Conservation (phyloP, 2,113 vertebrate species). For the Heliornis fulica region DNA sequence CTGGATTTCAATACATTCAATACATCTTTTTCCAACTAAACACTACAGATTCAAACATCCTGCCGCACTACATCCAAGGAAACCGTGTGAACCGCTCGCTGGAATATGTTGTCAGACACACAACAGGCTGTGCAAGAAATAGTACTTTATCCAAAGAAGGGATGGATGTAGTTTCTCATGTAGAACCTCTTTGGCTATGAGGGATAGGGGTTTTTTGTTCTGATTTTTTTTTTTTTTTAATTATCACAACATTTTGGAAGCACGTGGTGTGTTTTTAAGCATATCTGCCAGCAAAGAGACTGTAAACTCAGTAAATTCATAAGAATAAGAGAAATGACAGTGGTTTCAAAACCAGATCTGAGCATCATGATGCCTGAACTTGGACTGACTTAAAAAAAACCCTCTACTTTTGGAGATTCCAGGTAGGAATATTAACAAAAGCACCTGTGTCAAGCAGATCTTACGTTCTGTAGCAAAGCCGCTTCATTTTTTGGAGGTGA, state of each 20-base stretch:
- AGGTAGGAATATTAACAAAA: background rate
- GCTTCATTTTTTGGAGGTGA: background rate
- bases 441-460: background rate
- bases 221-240: background rate
- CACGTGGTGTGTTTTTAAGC: conserved; percentile 27
- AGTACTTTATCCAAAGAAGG: background rate
- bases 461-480: background rate
- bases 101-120: conserved; percentile 46
- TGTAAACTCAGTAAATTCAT: background rate
- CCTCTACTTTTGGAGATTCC: background rate
- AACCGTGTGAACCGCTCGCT: background rate
- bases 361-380: background rate
- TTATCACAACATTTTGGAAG: conserved; percentile 59
- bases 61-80: background rate
- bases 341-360: background rate
- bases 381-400: background rate
- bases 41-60: background rate
- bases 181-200: conserved; percentile 23
- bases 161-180: background rate
- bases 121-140: conserved; percentile 17
- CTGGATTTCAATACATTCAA: conserved; percentile 22
- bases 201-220: background rate
- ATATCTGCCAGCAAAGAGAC: background rate
- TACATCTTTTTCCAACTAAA: conserved; percentile 24
- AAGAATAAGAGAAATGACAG: background rate